Evolutionary conservation across 2,113 vertebrate species (phyloP), one percentile per base, ranked within the genome.

Genomic region (Cebidichthys violaceus): DNA sequence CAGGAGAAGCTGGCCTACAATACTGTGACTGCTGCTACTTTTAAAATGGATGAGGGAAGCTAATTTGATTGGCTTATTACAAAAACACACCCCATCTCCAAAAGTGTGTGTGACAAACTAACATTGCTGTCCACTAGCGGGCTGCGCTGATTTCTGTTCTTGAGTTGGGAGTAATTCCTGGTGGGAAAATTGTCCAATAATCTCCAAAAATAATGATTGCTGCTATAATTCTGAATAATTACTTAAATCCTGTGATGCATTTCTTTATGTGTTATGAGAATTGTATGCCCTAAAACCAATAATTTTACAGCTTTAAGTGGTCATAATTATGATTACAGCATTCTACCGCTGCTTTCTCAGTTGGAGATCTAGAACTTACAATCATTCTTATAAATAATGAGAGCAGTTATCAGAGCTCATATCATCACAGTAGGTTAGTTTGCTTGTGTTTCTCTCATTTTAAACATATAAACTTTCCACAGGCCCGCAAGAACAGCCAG

Each of bases 401-500:
- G 60, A 75, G 61, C 31, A 33, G 22, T 17, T 37, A 39, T 55
- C 50, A 50, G 50, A 14, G 9, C 52, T 62, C 7, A 18, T 57
- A 22, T 60, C 35, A 22, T 60, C 35, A 52, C 22, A 69, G 33
- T 2, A 17, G 9, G 14, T 35, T 18, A 0, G n/a, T 59, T 45
- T 64, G 4, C 54, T 73, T 24, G 1, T 41, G 17, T 70, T 47
- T 57, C 10, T 33, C 37, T 65, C 4, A 20, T 72, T 61, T 29
- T 37, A 59, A 60, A 70, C 8, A 27, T 15, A 10, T 79, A 33
- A 11, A 33, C 31, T 66, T 37, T 77, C 72, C 15, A 27, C 92
- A 98, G 97, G 94, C 96, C 1, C 96, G 97, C 77, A 95, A 93
- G 90, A 97, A 97, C 94, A 97, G 97, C 89, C 97, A 96, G 88